Base-by-base conservation (phyloP, 2,797 vertebrate species). In the Tapirus indicus region DNA sequence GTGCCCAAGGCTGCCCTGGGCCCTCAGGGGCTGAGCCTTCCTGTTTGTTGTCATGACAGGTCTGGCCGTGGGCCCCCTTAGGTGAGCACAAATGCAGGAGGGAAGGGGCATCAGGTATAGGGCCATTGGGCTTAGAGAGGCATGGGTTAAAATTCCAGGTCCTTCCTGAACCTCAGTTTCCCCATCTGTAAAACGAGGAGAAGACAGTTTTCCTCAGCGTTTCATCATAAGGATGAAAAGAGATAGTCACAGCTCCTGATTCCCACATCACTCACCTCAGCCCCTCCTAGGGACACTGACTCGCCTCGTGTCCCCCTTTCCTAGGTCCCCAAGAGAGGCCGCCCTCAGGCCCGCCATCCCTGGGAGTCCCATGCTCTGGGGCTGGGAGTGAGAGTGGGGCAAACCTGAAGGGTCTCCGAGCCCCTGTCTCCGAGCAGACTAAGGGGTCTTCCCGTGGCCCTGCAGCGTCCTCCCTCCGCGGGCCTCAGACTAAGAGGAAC, bases 41-140 rank as follows among this genome's bases (percentile, higher is more conserved):
- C 23, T 89, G 60, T 23, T 20, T 60, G 12, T 47, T 21, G 17
- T 62, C 56, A 52, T 2, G 1, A 10, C 1, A 41, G 27, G 7
- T 49, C 44, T 35, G n/a, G 5, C 60, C 1, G 0, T 8, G 23
- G 75, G 12, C 5, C 44, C 21, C 35, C 21, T n/a, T 62, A 32
- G 32, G 7, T 74, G 32, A 13, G 1, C 9, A 32, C 10, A 32
- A 75, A 35, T 4, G 6, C 12, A 3, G 9, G 9, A 29, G n/a
- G 74, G 11, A 5, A 6, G 11, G 14, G 20, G 27, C 56, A 5
- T 52, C 56, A 12, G 20, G 20, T 32, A 60, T 6, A 20, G 27
- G 14, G 27, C 14, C 27, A 3, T 2, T 11, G 41, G 27, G 10
- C 3, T 58, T n/a, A 68, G 12, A 56, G 20, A 84, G 23, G 12